Evolutionary conservation across 2,797 vertebrate genomes (phyloP).

Genomic region (Artibeus lituratus): DNA sequence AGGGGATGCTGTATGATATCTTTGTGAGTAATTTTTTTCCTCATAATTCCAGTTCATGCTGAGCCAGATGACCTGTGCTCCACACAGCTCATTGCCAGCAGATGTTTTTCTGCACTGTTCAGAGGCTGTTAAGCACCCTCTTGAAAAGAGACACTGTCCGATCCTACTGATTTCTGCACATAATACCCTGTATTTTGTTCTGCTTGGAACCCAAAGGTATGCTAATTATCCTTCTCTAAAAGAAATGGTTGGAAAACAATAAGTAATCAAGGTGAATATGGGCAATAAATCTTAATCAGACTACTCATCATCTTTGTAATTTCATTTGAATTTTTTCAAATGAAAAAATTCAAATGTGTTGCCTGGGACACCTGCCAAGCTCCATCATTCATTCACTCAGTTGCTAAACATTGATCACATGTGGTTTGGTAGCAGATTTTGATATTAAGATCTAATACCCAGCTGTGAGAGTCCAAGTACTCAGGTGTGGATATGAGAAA

Average conservation of each 20-base stretch:
- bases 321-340: slow-evolving; percentile 75
- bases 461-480: slow-evolving; percentile 66
- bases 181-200: slow-evolving; percentile 75
- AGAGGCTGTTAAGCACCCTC: slow-evolving; percentile 74
- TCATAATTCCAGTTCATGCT: slow-evolving; percentile 62
- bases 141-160: slow-evolving; percentile 68
- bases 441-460: slow-evolving; percentile 62
- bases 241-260: slow-evolving; percentile 78
- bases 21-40: slow-evolving; percentile 56
- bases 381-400: slow-evolving; percentile 72
- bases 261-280: slow-evolving; percentile 82
- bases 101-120: slow-evolving; percentile 79
- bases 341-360: too few species aligned
- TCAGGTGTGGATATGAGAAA: neutral
- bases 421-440: slow-evolving; percentile 66
- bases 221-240: slow-evolving; percentile 77
- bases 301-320: slow-evolving; percentile 80
- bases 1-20: slow-evolving; percentile 68
- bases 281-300: slow-evolving; percentile 83
- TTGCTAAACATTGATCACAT: slow-evolving; percentile 72
- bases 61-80: slow-evolving; percentile 48
- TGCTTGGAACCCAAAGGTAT: slow-evolving; percentile 62
- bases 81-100: slow-evolving; percentile 44
- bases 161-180: slow-evolving; percentile 66
- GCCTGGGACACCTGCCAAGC: slow-evolving; percentile 79